phyloP scores from a whole-genome alignment of 2,888 invertebrate genomes.

The Phoenoteleia sp. region DNA sequence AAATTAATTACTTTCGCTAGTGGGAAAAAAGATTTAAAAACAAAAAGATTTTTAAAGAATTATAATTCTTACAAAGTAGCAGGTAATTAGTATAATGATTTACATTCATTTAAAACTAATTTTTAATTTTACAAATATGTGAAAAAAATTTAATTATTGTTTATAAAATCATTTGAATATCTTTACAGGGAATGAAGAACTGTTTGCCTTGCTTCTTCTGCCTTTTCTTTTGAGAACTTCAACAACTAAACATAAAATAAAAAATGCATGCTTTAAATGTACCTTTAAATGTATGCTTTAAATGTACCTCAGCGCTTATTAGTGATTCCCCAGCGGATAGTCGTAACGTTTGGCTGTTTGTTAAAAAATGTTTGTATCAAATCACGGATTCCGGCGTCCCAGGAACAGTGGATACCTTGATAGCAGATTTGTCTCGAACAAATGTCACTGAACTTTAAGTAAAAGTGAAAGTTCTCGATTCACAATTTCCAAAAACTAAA shows the following conservation, averaged over 20 bases:
- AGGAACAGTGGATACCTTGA: not conserved
- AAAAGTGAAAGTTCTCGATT: too few species aligned
- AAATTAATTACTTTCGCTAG: constrained; percentile 3
- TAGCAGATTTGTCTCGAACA: not conserved
- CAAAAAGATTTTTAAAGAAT: constrained; percentile 21
- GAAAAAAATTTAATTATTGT: not conserved
- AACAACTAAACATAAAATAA: too few species aligned
- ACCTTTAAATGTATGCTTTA: not conserved
- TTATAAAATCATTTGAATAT: too few species aligned
- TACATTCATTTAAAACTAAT: not conserved
- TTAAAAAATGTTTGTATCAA: constrained; percentile 4
- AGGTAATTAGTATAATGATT: constrained; percentile 7
- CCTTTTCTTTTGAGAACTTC: too few species aligned
- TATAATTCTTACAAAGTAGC: not conserved
- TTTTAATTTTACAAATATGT: not conserved
- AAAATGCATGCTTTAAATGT: too few species aligned
- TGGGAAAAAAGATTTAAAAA: not conserved
- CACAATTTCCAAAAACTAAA: too few species aligned
- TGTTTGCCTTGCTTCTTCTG: not conserved
- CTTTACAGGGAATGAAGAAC: not conserved
- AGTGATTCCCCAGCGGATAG: not conserved
- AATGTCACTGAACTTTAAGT: too few species aligned
- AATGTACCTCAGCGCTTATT: not conserved
- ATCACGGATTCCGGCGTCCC: not conserved
- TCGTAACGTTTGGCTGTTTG: constrained; percentile 28